phyloP scores from a whole-genome alignment of 1,140 invertebrate genomes.

The Procambarus clarkii region DNA sequence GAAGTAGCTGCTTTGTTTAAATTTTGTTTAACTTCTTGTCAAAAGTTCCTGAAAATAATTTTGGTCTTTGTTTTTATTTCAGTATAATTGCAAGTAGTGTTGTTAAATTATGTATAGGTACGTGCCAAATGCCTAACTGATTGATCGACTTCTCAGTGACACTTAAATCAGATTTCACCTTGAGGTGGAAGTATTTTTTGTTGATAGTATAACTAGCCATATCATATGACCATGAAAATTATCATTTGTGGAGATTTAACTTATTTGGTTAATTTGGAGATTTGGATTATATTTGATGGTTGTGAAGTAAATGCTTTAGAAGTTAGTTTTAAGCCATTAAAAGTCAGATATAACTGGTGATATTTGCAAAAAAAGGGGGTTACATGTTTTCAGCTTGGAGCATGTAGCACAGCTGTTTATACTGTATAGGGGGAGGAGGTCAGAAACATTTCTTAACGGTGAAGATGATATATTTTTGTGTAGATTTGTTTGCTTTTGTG shows the following conservation, averaged over 20 bases:
- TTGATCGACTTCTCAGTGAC: not conserved
- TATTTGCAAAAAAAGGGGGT: not conserved
- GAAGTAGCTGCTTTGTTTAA: not conserved
- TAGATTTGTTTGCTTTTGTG: too few species aligned
- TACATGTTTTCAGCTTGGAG: conserved; percentile 53
- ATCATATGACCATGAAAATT: too few species aligned
- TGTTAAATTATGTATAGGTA: not conserved
- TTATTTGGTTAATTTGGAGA: not conserved
- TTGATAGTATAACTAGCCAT: not conserved
- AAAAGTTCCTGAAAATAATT: not conserved
- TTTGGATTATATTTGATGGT: conserved; percentile 22
- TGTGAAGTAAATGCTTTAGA: conserved; percentile 10
- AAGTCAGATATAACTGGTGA: not conserved
- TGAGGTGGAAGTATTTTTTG: not conserved
- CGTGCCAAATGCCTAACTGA: not conserved
- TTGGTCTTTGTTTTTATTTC: not conserved
- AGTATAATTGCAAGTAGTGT: not conserved
- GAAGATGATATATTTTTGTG: too few species aligned
- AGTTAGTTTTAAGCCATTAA: not conserved
- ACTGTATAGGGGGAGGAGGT: conserved; percentile 38
- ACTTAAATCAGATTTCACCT: conserved; percentile 6
- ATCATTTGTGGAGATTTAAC: not conserved
- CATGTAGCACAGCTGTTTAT: conserved; percentile 60
- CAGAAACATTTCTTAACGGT: conserved; percentile 14
- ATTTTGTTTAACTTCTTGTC: not conserved